A percentile compares a stretch with the other conserved stretches of the same genome.
These are phyloP conservation scores for Dexiosoma caninum DNA, from an alignment of 2,888 invertebrate genomes.

Conservation along the genomic window DNA sequence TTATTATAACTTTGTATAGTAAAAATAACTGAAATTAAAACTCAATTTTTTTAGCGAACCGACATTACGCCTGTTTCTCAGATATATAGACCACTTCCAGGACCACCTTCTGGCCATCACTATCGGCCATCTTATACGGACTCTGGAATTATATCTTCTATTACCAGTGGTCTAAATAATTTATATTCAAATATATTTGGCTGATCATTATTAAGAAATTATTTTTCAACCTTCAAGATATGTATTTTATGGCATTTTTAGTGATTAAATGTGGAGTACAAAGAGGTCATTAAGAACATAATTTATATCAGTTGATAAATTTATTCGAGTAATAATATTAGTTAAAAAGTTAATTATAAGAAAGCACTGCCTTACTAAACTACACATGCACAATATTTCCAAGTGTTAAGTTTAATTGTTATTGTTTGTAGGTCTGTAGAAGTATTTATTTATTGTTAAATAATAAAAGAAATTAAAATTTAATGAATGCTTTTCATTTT, in stretches of 20 bases:
- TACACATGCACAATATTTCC: neutral
- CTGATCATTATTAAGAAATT: constrained; percentile 74
- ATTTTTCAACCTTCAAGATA: neutral
- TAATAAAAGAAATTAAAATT: constrained; percentile 29
- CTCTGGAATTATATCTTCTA: constrained; percentile 85
- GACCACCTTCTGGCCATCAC: constrained; percentile 75
- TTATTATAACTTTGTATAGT: too few relatives aligned
- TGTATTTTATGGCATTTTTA: constrained; percentile 51
- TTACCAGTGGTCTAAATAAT: constrained; percentile 87
- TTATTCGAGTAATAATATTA: constrained; percentile 47
- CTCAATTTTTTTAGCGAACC: too few relatives aligned
- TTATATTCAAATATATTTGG: constrained; percentile 88
- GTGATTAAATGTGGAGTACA: too few relatives aligned
- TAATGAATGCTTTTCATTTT: constrained; percentile 57
- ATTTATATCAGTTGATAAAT: constrained; percentile 25
- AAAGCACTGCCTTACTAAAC: constrained; percentile 39
- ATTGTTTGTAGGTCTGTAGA: constrained; percentile 2
- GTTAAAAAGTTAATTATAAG: constrained; percentile 4
- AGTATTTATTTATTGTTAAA: constrained; percentile 52
- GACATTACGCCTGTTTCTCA: constrained; percentile 78
- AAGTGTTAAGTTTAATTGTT: constrained; percentile 6
- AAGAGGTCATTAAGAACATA: too few relatives aligned
- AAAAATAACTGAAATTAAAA: too few relatives aligned
- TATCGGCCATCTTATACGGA: constrained; percentile 81
- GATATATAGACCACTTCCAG: constrained; percentile 57